Evolutionary conservation across 2,797 vertebrate species (phyloP), one percentile per base, ranked within the genome.

Genomic region (Lophotriccus pileatus): DNA sequence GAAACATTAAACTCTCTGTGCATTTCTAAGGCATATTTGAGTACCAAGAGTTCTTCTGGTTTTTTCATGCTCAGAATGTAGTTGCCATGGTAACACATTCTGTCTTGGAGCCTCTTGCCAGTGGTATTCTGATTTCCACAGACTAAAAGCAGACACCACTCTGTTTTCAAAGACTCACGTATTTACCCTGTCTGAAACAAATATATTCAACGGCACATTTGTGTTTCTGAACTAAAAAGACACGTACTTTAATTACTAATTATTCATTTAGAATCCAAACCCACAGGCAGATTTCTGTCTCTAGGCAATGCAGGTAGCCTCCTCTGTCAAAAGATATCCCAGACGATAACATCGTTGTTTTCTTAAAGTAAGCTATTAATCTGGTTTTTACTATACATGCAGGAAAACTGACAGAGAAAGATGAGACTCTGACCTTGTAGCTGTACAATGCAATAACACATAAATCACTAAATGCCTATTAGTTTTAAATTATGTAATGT

Each of bases 11-110:
- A 87, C 44, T 50, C 92, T 90, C 86, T 53, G 34, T 86, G 55
- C 18, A 72, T 96, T 95, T 93, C 81, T 69, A 87, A 95, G 44
- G 60, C 74, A 44, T 63, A 93, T 82, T 32, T 87, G 83, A 96
- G 80, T 87, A 95, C 68, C 70, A 87, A 49, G 14, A 68, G 41
- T 18, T 68, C 22, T 73, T 76, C 50, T 73, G 36, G 2, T 52
- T 93, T 94, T 92, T 72, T 39, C 69, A 70, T 70, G 88, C 52
- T 91, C 24, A 74, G 73, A 96, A 91, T 59, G 93, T 90, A 93
- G 96, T 97, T 97, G 83, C 83, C 94, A 96, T 91, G 94, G 95
- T 68, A 97, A 98, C 96, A 89, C 2, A n/a, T 78, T 68, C 84
- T 80, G 59, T 87, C 90, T 70, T 77, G 10, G 30, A 92, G 37